A percentile compares a stretch with the other conserved stretches of the same genome.
Conservation (phyloP, 2,113 vertebrate species). For the Blennius ocellaris region DNA sequence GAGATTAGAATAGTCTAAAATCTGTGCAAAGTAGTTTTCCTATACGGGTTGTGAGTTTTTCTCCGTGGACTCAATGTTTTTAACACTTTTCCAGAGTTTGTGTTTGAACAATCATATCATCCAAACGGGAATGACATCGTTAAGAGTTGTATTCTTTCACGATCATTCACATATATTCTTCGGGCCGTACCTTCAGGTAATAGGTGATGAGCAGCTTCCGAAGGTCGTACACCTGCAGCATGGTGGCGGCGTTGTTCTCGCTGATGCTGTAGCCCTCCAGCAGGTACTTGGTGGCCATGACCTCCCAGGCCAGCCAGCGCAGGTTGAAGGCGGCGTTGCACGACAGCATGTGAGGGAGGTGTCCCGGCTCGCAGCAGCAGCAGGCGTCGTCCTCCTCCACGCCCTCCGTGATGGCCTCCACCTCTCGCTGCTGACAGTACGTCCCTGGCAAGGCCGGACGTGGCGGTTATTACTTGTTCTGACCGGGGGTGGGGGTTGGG, state of each 20-base stretch:
- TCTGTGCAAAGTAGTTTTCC: too few species aligned
- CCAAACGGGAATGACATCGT: too few species aligned
- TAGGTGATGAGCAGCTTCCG: constrained; percentile 94
- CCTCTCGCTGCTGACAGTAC: constrained; percentile 98
- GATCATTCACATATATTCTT: too few species aligned
- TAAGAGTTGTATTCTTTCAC: too few species aligned
- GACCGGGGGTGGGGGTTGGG: fast-evolving
- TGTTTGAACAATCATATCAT: too few species aligned
- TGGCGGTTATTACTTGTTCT: background rate
- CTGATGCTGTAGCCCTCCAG: constrained; percentile 97
- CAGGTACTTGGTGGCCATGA: constrained; percentile 93
- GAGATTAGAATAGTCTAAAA: too few species aligned
- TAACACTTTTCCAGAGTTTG: too few species aligned
- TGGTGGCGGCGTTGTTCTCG: constrained; percentile 95
- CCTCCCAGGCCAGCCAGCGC: constrained; percentile 98
- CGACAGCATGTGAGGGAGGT: constrained; percentile 92
- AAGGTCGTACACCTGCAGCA: constrained; percentile 97
- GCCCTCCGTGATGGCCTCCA: constrained; percentile 97
- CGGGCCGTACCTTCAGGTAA: constrained; percentile 90
- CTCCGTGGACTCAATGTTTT: too few species aligned
- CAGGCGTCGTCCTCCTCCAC: constrained; percentile 94
- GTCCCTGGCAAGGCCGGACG: constrained; percentile 84
- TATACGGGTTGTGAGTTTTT: too few species aligned
- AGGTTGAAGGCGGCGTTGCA: constrained; percentile 96
- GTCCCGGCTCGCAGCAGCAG: constrained; percentile 95